These are phyloP conservation scores for Entelurus aequoreus DNA, from an alignment of 2,113 vertebrate species.

Conservation along the genomic window DNA sequence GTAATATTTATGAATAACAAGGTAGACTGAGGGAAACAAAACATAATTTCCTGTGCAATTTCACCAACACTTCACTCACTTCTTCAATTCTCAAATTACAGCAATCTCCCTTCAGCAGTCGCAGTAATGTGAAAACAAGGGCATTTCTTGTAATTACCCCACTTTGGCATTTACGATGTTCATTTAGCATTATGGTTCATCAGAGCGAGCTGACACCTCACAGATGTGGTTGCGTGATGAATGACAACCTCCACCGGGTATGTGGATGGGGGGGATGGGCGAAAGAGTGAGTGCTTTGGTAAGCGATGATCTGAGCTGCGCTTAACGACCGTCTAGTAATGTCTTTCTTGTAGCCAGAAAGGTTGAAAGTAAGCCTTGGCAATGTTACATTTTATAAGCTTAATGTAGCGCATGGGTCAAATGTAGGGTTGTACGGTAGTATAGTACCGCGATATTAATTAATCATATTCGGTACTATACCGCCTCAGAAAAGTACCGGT, in stretches of 20 bases:
- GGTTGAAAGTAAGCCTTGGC: constrained; percentile 30
- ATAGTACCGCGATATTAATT: no score
- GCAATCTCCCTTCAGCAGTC: constrained; percentile 23
- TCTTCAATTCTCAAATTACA: constrained; percentile 37
- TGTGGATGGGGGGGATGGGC: constrained; percentile 22
- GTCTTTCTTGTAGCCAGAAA: constrained; percentile 48
- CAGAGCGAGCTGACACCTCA: constrained; percentile 54
- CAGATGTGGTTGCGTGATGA: constrained; percentile 65
- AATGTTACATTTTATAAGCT: constrained; percentile 13
- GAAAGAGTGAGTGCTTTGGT: constrained; percentile 31
- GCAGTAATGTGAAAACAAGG: constrained; percentile 29
- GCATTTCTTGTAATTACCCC: constrained; percentile 59
- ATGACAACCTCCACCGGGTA: constrained; percentile 49
- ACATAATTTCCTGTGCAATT: constrained; percentile 20
- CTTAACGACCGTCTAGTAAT: constrained; percentile 63
- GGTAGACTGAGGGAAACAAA: constrained; percentile 17
- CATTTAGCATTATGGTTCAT: constrained; percentile 62
- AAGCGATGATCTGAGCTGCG: constrained; percentile 58
- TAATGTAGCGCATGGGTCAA: constrained; percentile 12
- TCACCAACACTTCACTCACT: constrained; percentile 30
- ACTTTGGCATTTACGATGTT: constrained; percentile 52
- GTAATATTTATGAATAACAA: constrained; percentile 10
- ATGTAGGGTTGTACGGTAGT: no score
- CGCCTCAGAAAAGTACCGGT: no score
- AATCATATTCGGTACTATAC: no score